These are phyloP conservation scores for Eremophila alpestris DNA, from an alignment of 2,797 vertebrate genomes.

Conservation along the genomic window DNA sequence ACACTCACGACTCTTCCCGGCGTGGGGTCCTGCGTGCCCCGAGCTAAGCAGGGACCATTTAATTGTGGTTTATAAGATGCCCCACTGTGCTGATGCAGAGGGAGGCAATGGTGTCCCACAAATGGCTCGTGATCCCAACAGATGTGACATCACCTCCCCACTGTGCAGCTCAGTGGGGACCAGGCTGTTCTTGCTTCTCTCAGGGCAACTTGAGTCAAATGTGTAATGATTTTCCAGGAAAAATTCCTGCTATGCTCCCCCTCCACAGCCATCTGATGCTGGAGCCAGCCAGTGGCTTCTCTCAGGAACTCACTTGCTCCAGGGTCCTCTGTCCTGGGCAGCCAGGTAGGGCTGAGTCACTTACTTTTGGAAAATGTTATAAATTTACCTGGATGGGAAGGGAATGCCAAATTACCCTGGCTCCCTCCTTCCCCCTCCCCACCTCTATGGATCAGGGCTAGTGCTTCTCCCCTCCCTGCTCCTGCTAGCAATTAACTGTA, in stretches of 20 bases:
- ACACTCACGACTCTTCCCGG: not conserved
- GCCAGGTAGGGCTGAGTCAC: not conserved
- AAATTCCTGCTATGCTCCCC: not conserved
- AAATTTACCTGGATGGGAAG: not conserved
- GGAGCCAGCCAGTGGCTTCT: not conserved
- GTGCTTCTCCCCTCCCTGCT: not conserved
- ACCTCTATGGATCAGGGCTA: not conserved
- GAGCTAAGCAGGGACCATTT: not conserved
- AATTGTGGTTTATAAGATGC: not conserved
- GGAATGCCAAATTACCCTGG: not conserved
- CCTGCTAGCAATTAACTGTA: not conserved
- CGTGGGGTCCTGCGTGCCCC: rapidly evolving
- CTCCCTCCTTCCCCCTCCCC: not conserved
- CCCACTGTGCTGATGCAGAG: not conserved
- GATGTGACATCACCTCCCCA: not conserved
- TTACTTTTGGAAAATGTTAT: not conserved
- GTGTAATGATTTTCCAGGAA: not conserved
- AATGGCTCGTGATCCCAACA: rapidly evolving
- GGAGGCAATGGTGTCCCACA: not conserved
- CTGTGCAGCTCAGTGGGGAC: not conserved
- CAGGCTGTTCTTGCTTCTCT: not conserved
- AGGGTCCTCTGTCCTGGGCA: not conserved
- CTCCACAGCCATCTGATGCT: not conserved
- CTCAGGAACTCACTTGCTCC: not conserved
- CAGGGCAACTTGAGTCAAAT: not conserved